A percentile compares a stretch with the other conserved stretches of the same genome.
Conservation (phyloP, 2,113 vertebrate species). For the Mola mola region DNA sequence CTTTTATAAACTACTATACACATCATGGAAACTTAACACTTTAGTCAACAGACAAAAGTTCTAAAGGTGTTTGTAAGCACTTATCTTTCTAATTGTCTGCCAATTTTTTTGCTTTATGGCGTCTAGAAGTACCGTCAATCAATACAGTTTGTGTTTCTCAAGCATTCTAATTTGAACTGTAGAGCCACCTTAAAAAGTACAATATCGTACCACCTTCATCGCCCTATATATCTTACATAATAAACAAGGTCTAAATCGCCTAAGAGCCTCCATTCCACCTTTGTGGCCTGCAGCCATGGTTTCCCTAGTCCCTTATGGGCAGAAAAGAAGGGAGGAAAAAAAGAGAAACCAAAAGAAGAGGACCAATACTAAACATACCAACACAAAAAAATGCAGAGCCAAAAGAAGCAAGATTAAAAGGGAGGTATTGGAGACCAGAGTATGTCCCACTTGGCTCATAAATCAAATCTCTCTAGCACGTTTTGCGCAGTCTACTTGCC, state of each 20-base stretch:
- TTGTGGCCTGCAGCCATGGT: conserved; percentile 55
- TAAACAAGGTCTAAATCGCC: conserved; percentile 45
- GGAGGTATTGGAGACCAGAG: conserved; percentile 16
- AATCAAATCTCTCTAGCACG: conserved; percentile 54
- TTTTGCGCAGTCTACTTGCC: no score
- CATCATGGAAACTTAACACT: background rate
- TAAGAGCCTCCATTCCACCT: conserved; percentile 52
- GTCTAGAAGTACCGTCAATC: conserved; percentile 35
- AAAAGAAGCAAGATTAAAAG: conserved; percentile 27
- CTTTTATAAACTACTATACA: no score
- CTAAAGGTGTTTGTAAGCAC: background rate
- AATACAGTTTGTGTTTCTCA: conserved; percentile 32
- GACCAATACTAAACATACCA: conserved; percentile 22
- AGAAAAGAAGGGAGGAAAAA: conserved; percentile 26
- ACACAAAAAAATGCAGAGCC: conserved; percentile 23
- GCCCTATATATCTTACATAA: conserved; percentile 46
- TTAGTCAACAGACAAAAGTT: background rate
- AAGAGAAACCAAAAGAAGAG: conserved; percentile 28
- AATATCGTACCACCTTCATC: conserved; percentile 1
- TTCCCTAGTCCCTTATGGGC: conserved; percentile 35
- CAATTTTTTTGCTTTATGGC: background rate
- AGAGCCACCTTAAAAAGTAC: conserved; percentile 33
- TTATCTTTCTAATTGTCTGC: background rate
- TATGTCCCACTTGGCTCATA: conserved; percentile 42
- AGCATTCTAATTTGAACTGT: conserved; percentile 9